phyloP scores from a whole-genome alignment of 2,797 vertebrate species.

The Halcyon leucocephala region DNA sequence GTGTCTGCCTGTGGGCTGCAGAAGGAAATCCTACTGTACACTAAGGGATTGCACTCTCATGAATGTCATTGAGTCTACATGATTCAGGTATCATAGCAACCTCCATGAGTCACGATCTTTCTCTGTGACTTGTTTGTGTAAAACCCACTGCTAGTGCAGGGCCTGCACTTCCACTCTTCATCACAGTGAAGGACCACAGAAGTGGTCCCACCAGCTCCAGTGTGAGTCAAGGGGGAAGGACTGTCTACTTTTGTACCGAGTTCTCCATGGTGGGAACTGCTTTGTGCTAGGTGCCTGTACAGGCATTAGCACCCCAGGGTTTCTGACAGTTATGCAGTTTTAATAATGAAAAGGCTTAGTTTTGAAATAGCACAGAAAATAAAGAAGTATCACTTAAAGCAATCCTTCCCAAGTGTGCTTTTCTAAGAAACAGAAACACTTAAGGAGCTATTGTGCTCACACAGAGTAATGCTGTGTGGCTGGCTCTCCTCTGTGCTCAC shows the following conservation, averaged over 20 bases:
- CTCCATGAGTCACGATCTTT: background rate
- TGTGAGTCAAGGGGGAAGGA: accelerated
- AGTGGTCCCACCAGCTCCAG: background rate
- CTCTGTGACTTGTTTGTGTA: background rate
- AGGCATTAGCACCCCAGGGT: background rate
- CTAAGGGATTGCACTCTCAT: background rate
- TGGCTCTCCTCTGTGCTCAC: background rate
- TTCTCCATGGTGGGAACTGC: accelerated
- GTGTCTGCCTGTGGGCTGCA: background rate
- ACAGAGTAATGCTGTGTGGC: background rate
- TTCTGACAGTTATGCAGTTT: background rate
- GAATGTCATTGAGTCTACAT: accelerated
- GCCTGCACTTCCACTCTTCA: background rate
- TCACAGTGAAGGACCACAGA: background rate
- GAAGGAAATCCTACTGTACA: background rate
- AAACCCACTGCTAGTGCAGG: background rate
- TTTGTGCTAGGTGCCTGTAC: background rate
- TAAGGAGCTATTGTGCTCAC: background rate
- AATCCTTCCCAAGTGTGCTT: background rate
- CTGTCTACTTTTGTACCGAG: background rate
- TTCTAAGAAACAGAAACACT: background rate
- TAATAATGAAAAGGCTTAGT: background rate
- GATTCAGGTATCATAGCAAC: constrained; percentile 30
- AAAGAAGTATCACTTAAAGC: background rate
- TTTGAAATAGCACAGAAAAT: background rate